These are phyloP conservation scores for Julus scandinavius DNA, from an alignment of 2,888 invertebrate species.

Conservation along the genomic window DNA sequence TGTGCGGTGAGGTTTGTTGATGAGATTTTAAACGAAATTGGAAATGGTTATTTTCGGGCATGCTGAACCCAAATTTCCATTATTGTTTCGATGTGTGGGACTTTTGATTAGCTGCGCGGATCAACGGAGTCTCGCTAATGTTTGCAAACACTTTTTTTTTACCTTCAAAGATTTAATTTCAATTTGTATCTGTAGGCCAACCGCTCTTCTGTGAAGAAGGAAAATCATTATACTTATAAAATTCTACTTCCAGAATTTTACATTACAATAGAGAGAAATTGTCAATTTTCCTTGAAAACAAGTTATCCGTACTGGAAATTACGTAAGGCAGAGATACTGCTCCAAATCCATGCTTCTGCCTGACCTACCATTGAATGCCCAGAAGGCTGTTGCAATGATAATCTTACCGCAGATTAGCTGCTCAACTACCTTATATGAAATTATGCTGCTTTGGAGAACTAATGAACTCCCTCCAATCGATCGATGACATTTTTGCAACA, in stretches of 20 bases:
- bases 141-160: not conserved
- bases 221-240: not conserved
- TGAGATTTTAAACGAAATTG: not conserved
- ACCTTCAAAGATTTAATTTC: not conserved
- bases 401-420: slow-evolving; percentile 48
- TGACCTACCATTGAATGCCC: slow-evolving; percentile 42
- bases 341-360: not conserved
- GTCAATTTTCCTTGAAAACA: slow-evolving; percentile 39
- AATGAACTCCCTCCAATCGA: slow-evolving; percentile 52
- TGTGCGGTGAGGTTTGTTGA: not conserved
- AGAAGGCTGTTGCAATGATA: slow-evolving; percentile 34
- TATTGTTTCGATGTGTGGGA: not conserved
- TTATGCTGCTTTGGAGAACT: slow-evolving; percentile 51
- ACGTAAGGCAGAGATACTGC: not conserved
- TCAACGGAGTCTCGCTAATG: not conserved
- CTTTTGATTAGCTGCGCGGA: not conserved
- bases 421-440: slow-evolving; percentile 52
- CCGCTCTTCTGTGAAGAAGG: not conserved
- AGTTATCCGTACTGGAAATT: slow-evolving; percentile 24
- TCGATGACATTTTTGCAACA: slow-evolving; percentile 8
- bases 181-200: not conserved
- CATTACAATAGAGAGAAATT: slow-evolving; percentile 45
- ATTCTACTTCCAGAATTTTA: slow-evolving; percentile 2
- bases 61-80: not conserved
- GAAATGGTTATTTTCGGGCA: not conserved